Conservation (phyloP, 1,140 invertebrate species). For the Coptotermes formosanus region DNA sequence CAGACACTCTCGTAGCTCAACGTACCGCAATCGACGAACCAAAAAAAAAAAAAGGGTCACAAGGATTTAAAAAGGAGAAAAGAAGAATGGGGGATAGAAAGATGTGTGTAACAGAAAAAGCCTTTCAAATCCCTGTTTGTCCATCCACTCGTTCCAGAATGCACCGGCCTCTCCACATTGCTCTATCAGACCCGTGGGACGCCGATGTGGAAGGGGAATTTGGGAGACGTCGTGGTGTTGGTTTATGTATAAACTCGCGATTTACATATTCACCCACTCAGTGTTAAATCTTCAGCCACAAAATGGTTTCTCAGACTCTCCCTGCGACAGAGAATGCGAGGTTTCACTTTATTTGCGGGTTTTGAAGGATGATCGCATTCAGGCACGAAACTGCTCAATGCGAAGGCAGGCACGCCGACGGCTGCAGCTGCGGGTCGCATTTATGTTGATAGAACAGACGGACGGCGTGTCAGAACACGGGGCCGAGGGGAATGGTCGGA, state of each 20-base stretch:
- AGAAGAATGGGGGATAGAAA: neutral
- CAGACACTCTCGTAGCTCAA: neutral
- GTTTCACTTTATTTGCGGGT: too few species aligned
- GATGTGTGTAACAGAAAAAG: neutral
- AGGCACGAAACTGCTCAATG: too few species aligned
- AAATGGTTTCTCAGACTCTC: neutral
- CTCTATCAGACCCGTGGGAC: neutral
- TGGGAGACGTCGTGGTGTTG: neutral
- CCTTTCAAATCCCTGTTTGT: conserved; percentile 14
- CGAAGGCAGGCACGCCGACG: too few species aligned
- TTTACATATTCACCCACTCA: neutral
- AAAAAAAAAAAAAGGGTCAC: neutral
- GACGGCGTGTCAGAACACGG: too few species aligned
- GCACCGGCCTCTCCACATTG: neutral
- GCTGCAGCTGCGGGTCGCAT: too few species aligned
- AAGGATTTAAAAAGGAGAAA: neutral
- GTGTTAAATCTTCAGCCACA: neutral
- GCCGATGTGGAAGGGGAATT: neutral
- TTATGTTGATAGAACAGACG: too few species aligned
- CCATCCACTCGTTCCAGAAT: neutral
- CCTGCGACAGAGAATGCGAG: too few species aligned
- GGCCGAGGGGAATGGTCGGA: too few species aligned
- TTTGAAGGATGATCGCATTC: too few species aligned
- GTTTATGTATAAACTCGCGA: neutral
- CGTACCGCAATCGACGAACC: neutral